phyloP scores from a whole-genome alignment of 53 echinoderm and acorn worm species.

The Echinarachnius parma region DNA sequence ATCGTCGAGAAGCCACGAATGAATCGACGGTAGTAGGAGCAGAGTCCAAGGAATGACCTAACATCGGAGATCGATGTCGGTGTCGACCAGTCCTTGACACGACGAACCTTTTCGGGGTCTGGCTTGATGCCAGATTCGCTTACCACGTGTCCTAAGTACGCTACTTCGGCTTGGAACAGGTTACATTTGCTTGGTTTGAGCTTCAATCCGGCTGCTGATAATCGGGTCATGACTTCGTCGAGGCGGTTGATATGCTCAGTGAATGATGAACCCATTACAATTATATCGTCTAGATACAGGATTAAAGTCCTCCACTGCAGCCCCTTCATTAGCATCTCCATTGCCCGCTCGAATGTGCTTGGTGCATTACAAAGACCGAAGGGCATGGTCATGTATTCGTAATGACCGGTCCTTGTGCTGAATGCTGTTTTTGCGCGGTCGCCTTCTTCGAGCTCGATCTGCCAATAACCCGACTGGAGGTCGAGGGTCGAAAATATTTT shows the following conservation, averaged over 20 bases:
- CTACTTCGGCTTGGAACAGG: conserved; percentile 46
- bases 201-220: conserved; percentile 39
- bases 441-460: conserved; percentile 50
- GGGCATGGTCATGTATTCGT: conserved; percentile 57
- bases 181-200: conserved; percentile 57
- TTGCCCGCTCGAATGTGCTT: conserved; percentile 49
- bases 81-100: conserved; percentile 57
- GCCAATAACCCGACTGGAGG: conserved; percentile 70
- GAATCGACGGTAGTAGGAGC: conserved; percentile 44
- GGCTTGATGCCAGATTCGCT: conserved; percentile 27
- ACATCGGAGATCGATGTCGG: conserved; percentile 34
- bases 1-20: conserved; percentile 28
- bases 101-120: no score
- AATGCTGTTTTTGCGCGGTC: conserved; percentile 66
- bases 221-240: conserved; percentile 32
- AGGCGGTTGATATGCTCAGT: conserved; percentile 38
- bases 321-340: conserved; percentile 51
- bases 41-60: conserved; percentile 37
- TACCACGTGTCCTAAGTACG: conserved; percentile 44
- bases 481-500: conserved; percentile 61
- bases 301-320: conserved; percentile 66
- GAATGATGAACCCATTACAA: conserved; percentile 43
- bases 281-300: conserved; percentile 60
- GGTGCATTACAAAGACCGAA: conserved; percentile 50
- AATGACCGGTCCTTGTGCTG: conserved; percentile 53